These are phyloP conservation scores for Naja naja DNA, from an alignment of 2,113 vertebrate species.

Conservation along the genomic window DNA sequence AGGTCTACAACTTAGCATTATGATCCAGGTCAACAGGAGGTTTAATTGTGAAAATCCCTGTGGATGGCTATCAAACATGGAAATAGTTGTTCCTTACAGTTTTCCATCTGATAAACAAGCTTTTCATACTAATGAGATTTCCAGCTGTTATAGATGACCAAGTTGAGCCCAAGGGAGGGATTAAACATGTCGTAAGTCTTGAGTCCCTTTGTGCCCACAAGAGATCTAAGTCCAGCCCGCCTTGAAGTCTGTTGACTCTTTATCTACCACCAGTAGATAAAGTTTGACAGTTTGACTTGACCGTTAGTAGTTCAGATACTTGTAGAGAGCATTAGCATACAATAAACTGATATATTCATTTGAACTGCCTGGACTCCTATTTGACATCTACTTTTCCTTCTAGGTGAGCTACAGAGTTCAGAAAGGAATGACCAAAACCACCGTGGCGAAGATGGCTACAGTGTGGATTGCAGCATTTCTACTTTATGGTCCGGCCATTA, in stretches of 20 bases:
- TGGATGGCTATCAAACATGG: not conserved
- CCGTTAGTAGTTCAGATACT: not conserved
- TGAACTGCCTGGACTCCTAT: not conserved
- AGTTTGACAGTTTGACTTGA: too few relatives aligned
- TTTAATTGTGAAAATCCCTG: not conserved
- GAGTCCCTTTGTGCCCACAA: not conserved
- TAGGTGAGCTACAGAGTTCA: conserved; percentile 76
- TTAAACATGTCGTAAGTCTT: not conserved
- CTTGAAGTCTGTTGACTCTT: not conserved
- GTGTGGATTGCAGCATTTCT: conserved; percentile 76
- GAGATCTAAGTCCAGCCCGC: not conserved
- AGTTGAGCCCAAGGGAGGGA: not conserved
- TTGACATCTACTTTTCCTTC: not conserved
- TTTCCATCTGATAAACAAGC: too few relatives aligned
- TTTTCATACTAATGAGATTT: not conserved
- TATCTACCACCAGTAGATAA: not conserved
- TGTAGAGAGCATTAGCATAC: not conserved
- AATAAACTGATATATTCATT: not conserved
- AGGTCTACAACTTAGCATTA: not conserved
- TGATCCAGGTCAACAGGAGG: not conserved
- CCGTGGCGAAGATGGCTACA: conserved; percentile 68
- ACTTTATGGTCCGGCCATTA: conserved; percentile 74
- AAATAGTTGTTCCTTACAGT: not conserved
- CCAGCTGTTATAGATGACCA: not conserved
- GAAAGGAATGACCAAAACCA: conserved; percentile 67